Percentiles rank a stretch among this genome's conserved stretches.
These are phyloP conservation scores for Cosmia trapezina DNA, from an alignment of 2,888 invertebrate species.

Conservation along the genomic window DNA sequence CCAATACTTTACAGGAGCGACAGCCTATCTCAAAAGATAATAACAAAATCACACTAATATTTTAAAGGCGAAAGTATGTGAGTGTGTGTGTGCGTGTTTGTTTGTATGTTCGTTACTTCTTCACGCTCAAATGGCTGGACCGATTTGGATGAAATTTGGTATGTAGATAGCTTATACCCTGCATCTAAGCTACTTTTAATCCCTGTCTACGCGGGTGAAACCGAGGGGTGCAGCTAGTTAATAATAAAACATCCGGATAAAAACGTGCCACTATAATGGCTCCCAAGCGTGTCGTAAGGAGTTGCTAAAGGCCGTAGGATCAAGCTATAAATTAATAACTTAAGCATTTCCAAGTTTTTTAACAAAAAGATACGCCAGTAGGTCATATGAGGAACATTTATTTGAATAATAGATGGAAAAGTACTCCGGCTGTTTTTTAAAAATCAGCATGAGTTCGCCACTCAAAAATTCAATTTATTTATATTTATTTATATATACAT, in stretches of 20 bases:
- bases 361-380: not conserved
- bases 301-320: not conserved
- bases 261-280: conserved; percentile 22
- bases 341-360: conserved; percentile 16
- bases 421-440: not conserved
- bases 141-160: too few species aligned
- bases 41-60: conserved; percentile 16
- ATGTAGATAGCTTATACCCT: too few species aligned
- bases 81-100: too few species aligned
- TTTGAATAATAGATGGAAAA: conserved; percentile 29
- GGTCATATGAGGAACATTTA: conserved; percentile 32
- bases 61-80: too few species aligned
- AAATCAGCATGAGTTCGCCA: too few species aligned
- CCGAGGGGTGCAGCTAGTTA: too few species aligned
- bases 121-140: too few species aligned
- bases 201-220: too few species aligned
- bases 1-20: not conserved
- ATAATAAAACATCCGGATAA: conserved; percentile 8
- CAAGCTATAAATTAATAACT: conserved; percentile 48
- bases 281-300: conserved; percentile 22
- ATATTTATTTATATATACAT: too few species aligned
- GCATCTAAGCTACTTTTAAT: too few species aligned
- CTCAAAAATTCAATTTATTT: too few species aligned
- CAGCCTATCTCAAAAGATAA: conserved; percentile 2
- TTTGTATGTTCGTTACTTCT: too few species aligned